These are phyloP conservation scores for Brachyhypopomus gauderio DNA, from an alignment of 2,113 vertebrate genomes.

Conservation along the genomic window DNA sequence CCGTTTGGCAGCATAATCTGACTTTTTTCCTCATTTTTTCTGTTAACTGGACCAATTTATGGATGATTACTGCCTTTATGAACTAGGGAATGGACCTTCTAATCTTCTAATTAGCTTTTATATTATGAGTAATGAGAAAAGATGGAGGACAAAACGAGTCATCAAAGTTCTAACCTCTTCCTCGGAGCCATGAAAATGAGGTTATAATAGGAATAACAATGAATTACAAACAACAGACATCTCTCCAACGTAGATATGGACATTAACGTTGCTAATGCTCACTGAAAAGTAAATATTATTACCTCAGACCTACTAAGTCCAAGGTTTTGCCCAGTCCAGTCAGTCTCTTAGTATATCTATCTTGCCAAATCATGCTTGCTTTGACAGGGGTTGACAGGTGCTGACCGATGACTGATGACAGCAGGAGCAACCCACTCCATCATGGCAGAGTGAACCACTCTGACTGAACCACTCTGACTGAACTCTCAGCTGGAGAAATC, in stretches of 20 bases:
- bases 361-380: background rate
- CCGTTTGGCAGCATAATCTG: background rate
- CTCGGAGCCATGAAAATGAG: background rate
- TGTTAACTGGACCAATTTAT: background rate
- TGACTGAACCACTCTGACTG: background rate
- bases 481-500: background rate
- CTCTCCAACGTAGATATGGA: background rate
- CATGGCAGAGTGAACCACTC: background rate
- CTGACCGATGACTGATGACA: background rate
- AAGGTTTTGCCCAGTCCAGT: background rate
- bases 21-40: background rate
- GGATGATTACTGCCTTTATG: background rate
- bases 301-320: background rate
- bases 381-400: background rate
- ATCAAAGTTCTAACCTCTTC: background rate
- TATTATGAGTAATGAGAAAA: background rate
- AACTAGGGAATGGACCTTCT: background rate
- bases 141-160: background rate
- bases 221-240: background rate
- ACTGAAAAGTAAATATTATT: background rate
- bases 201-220: background rate
- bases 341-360: background rate
- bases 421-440: background rate
- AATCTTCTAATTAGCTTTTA: background rate
- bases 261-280: background rate